Conservation (phyloP, 2,113 vertebrate species). For the Callionymus lyra region DNA sequence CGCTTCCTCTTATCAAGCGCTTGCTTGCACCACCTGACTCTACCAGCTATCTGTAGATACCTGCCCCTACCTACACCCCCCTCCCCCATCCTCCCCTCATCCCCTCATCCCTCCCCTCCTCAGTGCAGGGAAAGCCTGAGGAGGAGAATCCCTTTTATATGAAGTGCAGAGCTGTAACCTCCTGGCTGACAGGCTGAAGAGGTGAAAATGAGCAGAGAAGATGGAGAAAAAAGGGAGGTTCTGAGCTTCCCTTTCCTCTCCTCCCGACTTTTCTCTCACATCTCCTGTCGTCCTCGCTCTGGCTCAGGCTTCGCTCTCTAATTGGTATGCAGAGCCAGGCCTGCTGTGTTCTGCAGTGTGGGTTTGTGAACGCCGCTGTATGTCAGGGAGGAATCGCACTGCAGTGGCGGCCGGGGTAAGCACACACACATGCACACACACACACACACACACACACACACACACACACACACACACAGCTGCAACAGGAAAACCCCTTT, state of each 20-base stretch:
- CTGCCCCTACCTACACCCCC: not conserved
- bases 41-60: conserved; percentile 15
- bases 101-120: conserved; percentile 2
- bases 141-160: conserved; percentile 56
- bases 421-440: conserved; percentile 6
- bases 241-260: not conserved
- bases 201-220: conserved; percentile 21
- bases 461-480: conserved; percentile 6
- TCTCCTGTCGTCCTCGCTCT: conserved; percentile 1
- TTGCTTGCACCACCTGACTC: conserved; percentile 22
- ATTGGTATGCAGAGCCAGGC: conserved; percentile 64
- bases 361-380: conserved; percentile 51
- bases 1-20: conserved; percentile 29
- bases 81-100: not conserved
- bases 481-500: conserved; percentile 49
- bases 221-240: not conserved
- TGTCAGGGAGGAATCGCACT: conserved; percentile 54
- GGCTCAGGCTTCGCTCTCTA: conserved; percentile 5
- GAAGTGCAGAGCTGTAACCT: conserved; percentile 27
- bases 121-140: conserved; percentile 44
- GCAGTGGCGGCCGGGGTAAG: conserved; percentile 43
- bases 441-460: not conserved
- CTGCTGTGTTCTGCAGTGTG: conserved; percentile 64
- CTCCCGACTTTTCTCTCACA: not conserved
- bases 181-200: conserved; percentile 28